Percentiles rank a stretch among this genome's conserved stretches.
phyloP scores from a whole-genome alignment of 2,113 vertebrate genomes.

The Tetrao urogallus region DNA sequence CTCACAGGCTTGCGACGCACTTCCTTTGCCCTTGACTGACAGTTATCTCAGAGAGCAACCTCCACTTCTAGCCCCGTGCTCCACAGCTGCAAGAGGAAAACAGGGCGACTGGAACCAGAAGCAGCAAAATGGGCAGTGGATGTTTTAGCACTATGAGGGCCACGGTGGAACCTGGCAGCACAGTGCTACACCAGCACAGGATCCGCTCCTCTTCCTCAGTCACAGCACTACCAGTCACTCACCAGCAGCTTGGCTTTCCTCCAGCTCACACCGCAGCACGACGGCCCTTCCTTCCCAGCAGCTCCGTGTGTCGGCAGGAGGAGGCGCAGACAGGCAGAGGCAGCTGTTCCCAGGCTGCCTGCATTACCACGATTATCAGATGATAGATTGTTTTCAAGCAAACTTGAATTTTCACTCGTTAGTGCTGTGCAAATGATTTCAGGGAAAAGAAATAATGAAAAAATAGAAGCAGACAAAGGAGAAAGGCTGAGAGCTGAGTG shows the following conservation, averaged over 20 bases:
- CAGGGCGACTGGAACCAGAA: neutral
- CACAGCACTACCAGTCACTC: neutral
- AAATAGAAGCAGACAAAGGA: neutral
- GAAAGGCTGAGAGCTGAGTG: neutral
- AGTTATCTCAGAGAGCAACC: neutral
- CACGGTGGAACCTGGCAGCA: neutral
- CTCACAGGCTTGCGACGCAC: neutral
- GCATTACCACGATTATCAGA: constrained; percentile 45
- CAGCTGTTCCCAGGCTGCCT: constrained; percentile 51
- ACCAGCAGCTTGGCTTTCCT: neutral
- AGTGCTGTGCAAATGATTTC: constrained; percentile 7
- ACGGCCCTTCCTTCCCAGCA: constrained; percentile 23
- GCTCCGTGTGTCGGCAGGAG: neutral
- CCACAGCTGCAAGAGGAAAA: neutral
- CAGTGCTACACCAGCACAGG: neutral
- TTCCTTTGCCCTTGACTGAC: neutral
- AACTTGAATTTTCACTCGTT: constrained; percentile 39
- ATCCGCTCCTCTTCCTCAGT: neutral
- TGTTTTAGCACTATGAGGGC: neutral
- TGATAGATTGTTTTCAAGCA: constrained; percentile 53
- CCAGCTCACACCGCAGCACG: neutral
- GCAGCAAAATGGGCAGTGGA: neutral
- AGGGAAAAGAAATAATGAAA: neutral
- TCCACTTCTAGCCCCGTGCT: neutral
- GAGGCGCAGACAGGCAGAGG: constrained; percentile 4